Evolutionary conservation across 2,888 invertebrate genomes (phyloP), one percentile per base, ranked within the genome.

Genomic region (Trissonchulus latispiculum): DNA sequence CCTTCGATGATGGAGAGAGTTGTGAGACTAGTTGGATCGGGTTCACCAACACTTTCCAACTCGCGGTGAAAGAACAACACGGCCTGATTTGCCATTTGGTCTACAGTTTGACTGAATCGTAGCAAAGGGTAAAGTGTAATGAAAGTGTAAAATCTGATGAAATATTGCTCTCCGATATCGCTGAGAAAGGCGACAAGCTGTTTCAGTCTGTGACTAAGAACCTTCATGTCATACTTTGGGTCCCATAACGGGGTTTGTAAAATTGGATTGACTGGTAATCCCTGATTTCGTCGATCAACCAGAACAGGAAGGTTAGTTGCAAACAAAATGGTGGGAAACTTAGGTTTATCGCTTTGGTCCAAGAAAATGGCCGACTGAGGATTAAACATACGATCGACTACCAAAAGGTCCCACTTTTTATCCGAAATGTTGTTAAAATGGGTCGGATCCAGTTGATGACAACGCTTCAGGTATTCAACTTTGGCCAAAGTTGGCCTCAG

Each of bases 311-410:
- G 23, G 31, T 32, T 68, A 15, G 69, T 68, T 48, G 48, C 8
- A 48, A 15, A 48, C 8, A 48, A 23, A 48, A 48, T 15, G 23
- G 48, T 48, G 8, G 48, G 48, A 15, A 23, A 8, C 8, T 8
- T 48, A 23, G 36, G 15, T 2, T 8, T 35, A 8, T 36, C 69
- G 36, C 69, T 35, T 2, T 32, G 69, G n/a, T 32, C n/a, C 31
- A 68, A 32, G 3, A 68, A 2, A n/a, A n/a, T n/a, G n/a, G n/a
- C n/a, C n/a, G n/a, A n/a, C n/a, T n/a, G n/a, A n/a, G n/a, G n/a
- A n/a, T n/a, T n/a, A n/a, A n/a, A n/a, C n/a, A n/a, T n/a, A 35
- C 35, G 33, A 68, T 68, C 69, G 8, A 68, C 33, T 3, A 68
- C 33, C 2, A 68, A 2, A 32, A 68, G 36, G 69, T 68, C 69